Base-by-base conservation (phyloP, 2,113 vertebrate species). In the Aramus guarauna region DNA sequence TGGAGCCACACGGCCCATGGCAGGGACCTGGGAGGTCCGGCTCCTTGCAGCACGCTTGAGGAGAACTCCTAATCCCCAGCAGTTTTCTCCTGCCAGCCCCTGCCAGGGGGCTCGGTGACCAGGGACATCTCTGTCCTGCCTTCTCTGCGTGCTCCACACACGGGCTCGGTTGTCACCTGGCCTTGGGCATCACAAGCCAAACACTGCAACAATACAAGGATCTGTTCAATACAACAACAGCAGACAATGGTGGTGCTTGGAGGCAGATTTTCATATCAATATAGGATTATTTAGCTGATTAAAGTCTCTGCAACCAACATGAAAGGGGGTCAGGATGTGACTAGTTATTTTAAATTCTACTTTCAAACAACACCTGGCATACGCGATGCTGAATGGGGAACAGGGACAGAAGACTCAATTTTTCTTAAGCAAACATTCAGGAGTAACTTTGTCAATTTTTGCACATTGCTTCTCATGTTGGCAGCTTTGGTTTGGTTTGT, bases 391-490 rank as follows among this genome's bases (percentile, higher is more conserved):
- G 81, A 88, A 50, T 50, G 50, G 82, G 85, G 63, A 72, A 83
- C 60, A 60, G 23, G 88, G 77, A 74, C 68, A 94, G 62, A 47
- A n/a, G 37, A 93, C 68, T 34, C 76, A 81, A 53, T 86, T 91
- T 62, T 72, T 94, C 76, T 85, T 88, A 91, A 88, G 81, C 84
- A 86, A 91, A 94, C 88, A n/a, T 93, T 92, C 91, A 93, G 92
- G 81, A 95, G 85, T 94, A 95, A 85, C 85, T 86, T 84, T 62
- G 73, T 78, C 71, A 92, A 19, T 67, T 94, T 96, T 97, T 95
- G 92, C 91, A 95, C 94, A 84, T 90, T 86, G 92, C 96, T 97
- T 95, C 87, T 96, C 5, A 2, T 90, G 84, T 94, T 62, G 94
- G 87, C 84, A 76, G 85, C 91, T 93, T 92, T 41, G 2, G 48